phyloP scores from a whole-genome alignment of 1,140 invertebrate species.

The Solenopsis invicta region DNA sequence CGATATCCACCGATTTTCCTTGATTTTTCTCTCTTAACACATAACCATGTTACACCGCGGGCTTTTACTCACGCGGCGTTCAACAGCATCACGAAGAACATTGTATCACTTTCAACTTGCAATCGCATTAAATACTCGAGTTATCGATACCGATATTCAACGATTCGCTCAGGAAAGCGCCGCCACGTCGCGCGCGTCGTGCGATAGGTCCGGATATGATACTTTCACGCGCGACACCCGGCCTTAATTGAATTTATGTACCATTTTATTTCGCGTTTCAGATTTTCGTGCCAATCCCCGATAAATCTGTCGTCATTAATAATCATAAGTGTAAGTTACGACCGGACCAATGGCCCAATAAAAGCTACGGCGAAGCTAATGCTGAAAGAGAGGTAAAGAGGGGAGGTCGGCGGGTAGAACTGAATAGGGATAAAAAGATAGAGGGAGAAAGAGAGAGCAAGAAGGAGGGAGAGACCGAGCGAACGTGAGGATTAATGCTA shows the following conservation, averaged over 20 bases:
- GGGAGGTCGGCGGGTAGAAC: constrained; percentile 8
- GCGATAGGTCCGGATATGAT: constrained; percentile 29
- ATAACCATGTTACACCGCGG: not conserved
- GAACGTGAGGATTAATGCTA: constrained; percentile 82
- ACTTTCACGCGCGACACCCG: constrained; percentile 49
- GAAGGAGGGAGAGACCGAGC: constrained; percentile 37
- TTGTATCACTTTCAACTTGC: constrained; percentile 45
- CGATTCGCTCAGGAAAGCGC: constrained; percentile 33
- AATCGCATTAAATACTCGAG: constrained; percentile 50
- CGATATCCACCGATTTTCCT: constrained; percentile 30
- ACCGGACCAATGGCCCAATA: constrained; percentile 80
- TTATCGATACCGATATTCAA: constrained; percentile 51
- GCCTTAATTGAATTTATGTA: constrained; percentile 80
- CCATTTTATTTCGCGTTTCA: constrained; percentile 78
- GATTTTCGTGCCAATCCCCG: constrained; percentile 81
- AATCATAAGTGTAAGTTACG: constrained; percentile 85
- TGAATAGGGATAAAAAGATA: constrained; percentile 51
- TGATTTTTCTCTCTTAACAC: constrained; percentile 1
- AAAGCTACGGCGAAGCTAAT: constrained; percentile 82
- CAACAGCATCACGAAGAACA: constrained; percentile 8
- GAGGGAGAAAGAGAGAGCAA: constrained; percentile 15
- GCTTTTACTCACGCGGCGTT: constrained; percentile 1
- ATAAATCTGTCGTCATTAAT: constrained; percentile 85
- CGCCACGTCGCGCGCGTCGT: not conserved
- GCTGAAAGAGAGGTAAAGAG: constrained; percentile 64